These are phyloP conservation scores for Himalopsyche anomala DNA, from an alignment of 2,888 invertebrate genomes.

Conservation along the genomic window DNA sequence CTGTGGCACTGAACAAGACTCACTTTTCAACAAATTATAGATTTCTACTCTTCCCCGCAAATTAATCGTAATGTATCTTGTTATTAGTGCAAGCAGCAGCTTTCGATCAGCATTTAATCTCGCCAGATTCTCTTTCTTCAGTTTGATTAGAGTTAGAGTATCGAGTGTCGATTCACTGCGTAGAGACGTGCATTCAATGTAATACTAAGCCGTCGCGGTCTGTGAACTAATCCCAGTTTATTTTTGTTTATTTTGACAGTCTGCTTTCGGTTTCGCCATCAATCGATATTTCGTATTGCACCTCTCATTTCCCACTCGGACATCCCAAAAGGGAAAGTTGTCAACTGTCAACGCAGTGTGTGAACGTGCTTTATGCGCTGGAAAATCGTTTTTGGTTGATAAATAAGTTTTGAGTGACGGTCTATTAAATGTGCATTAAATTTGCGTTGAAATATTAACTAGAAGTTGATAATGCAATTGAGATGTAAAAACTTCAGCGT, in stretches of 20 bases:
- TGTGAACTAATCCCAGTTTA: neutral
- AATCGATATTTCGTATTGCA: neutral
- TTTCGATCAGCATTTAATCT: slow-evolving; percentile 45
- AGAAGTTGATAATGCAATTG: too few relatives aligned
- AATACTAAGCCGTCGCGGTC: slow-evolving; percentile 26
- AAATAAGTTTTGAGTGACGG: neutral
- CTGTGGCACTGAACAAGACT: neutral
- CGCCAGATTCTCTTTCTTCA: slow-evolving; percentile 52
- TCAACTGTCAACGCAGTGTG: slow-evolving; percentile 8
- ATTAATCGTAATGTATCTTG: slow-evolving; percentile 17
- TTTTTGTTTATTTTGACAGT: slow-evolving; percentile 10
- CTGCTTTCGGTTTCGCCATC: neutral
- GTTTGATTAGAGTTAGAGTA: neutral
- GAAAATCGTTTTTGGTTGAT: neutral
- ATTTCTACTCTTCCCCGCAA: slow-evolving; percentile 28
- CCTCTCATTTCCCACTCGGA: neutral
- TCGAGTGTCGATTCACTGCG: slow-evolving; percentile 37
- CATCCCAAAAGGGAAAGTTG: slow-evolving; percentile 32
- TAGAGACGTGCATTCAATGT: slow-evolving; percentile 17
- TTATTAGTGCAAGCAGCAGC: slow-evolving; percentile 36
- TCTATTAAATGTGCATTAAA: neutral
- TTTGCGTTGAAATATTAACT: too few relatives aligned
- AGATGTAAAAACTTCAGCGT: too few relatives aligned
- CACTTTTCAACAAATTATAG: slow-evolving; percentile 42
- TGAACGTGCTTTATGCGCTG: neutral